Percentiles rank a stretch among this genome's conserved stretches.
Evolutionary conservation across 2,888 invertebrate species (phyloP).

Genomic region (Bruchidius siliquastri): DNA sequence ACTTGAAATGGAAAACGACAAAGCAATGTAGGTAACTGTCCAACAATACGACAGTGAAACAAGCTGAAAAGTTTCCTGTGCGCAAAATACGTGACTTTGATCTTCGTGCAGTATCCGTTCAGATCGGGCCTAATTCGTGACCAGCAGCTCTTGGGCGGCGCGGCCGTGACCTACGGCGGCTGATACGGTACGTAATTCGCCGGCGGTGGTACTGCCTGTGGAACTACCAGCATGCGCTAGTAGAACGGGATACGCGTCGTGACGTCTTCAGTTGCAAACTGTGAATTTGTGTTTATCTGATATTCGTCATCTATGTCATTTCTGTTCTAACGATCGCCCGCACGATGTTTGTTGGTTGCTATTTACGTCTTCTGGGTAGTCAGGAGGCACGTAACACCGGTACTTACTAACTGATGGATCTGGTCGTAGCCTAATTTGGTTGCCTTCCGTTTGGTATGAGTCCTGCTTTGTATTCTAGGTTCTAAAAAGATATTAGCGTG

Average conservation of each 20-base stretch:
- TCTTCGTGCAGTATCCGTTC: not conserved
- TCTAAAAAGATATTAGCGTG: too few species aligned
- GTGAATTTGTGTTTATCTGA: not conserved
- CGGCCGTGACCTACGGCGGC: not conserved
- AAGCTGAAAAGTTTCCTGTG: not conserved
- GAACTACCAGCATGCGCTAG: not conserved
- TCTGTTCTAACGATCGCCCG: not conserved
- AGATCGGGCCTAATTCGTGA: not conserved
- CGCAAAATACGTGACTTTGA: not conserved
- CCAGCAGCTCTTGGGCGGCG: not conserved
- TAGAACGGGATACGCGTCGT: not conserved
- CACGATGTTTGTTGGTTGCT: not conserved
- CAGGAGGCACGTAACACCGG: not conserved
- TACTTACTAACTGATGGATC: not conserved
- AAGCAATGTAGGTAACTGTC: not conserved
- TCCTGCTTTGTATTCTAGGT: too few species aligned
- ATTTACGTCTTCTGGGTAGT: not conserved
- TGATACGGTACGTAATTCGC: not conserved
- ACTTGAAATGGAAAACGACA: not conserved
- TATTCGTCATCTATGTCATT: not conserved
- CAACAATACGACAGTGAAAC: not conserved
- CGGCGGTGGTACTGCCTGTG: not conserved
- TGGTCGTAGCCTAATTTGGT: not conserved
- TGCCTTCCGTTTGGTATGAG: not conserved
- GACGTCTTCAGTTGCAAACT: not conserved